These are phyloP conservation scores for Cantharis lateralis DNA, from an alignment of 2,888 invertebrate genomes.

Conservation along the genomic window DNA sequence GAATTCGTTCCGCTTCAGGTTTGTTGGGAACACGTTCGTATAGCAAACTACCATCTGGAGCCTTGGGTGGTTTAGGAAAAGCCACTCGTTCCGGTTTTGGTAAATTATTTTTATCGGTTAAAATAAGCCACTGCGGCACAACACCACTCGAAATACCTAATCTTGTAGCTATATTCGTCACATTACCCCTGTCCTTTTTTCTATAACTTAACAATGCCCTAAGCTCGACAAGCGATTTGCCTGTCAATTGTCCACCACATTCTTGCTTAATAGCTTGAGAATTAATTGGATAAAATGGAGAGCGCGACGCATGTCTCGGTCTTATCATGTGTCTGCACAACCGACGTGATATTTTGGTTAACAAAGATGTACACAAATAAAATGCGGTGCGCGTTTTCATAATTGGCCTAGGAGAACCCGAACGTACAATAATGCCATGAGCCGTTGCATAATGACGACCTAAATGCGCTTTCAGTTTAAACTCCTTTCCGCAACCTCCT, in stretches of 20 bases:
- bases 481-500: conserved; percentile 92
- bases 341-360: conserved; percentile 87
- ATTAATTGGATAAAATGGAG: conserved; percentile 81
- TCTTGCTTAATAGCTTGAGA: conserved; percentile 84
- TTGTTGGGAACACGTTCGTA: conserved; percentile 88
- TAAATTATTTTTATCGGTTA: conserved; percentile 75
- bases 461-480: conserved; percentile 92
- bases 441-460: conserved; percentile 92
- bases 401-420: conserved; percentile 85
- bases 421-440: conserved; percentile 77
- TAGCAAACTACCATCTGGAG: conserved; percentile 84
- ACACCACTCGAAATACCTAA: conserved; percentile 67
- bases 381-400: conserved; percentile 98
- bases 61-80: conserved; percentile 91
- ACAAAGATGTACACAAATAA: conserved; percentile 89
- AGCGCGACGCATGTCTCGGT: conserved; percentile 85
- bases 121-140: conserved; percentile 71
- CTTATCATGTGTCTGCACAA: conserved; percentile 82
- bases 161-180: conserved; percentile 72
- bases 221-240: conserved; percentile 61
- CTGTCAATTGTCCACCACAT: conserved; percentile 69
- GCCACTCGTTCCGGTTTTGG: conserved; percentile 81
- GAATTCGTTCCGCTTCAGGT: conserved; percentile 70
- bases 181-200: conserved; percentile 66
- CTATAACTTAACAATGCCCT: conserved; percentile 61